phyloP scores from a whole-genome alignment of 2,888 invertebrate species.

The Minunthozetes semirufus region DNA sequence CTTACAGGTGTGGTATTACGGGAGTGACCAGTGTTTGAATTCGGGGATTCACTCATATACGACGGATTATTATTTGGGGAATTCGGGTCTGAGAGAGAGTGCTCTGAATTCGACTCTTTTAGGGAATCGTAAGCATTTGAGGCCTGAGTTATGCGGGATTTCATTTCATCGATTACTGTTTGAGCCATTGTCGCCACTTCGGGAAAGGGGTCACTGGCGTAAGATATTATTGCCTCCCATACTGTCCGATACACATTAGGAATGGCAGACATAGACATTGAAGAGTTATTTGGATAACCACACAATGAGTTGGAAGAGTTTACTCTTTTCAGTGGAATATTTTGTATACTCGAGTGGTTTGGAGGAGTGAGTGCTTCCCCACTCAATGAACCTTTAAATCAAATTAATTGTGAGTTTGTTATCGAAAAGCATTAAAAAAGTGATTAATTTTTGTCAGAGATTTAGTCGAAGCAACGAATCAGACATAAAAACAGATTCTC shows the following conservation, averaged over 20 bases:
- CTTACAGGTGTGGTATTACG: constrained; percentile 1
- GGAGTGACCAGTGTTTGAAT: constrained; percentile 20
- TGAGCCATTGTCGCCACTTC: constrained; percentile 70
- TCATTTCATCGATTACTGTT: constrained; percentile 68
- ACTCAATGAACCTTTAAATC: background rate
- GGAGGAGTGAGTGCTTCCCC: constrained; percentile 27
- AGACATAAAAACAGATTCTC: background rate
- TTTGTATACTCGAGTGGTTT: background rate
- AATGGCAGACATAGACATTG: constrained; percentile 2
- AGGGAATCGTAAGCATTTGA: constrained; percentile 7
- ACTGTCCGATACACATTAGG: constrained; percentile 67
- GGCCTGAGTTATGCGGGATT: constrained; percentile 58
- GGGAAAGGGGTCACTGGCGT: constrained; percentile 81
- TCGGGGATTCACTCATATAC: constrained; percentile 43
- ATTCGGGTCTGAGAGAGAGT: constrained; percentile 48
- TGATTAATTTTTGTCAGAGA: background rate
- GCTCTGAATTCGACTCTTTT: constrained; percentile 38
- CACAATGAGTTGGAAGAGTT: constrained; percentile 65
- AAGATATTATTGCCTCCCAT: constrained; percentile 70
- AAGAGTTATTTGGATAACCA: constrained; percentile 46
- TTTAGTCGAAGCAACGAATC: background rate
- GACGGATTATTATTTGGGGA: constrained; percentile 57
- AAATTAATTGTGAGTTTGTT: background rate
- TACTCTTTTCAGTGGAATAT: constrained; percentile 55
- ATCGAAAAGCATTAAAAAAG: background rate